phyloP scores from a whole-genome alignment of 2,797 vertebrate species.

The Glossophaga mutica region DNA sequence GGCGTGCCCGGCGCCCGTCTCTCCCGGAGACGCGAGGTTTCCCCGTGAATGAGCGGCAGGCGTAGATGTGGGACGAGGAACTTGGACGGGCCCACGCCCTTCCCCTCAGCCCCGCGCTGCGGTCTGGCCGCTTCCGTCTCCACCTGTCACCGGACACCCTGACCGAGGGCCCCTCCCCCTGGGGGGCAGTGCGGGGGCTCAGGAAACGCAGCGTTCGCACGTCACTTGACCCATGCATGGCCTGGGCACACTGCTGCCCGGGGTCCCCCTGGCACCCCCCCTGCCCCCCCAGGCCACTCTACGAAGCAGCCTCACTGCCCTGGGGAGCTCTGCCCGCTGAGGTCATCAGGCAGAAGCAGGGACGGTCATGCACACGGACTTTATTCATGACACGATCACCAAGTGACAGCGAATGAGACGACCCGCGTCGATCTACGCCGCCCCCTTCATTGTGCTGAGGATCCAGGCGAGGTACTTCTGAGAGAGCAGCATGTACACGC shows the following conservation, averaged over 20 bases:
- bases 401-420: not conserved
- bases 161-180: not conserved
- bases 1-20: not conserved
- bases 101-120: not conserved
- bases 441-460: slow-evolving; percentile 28
- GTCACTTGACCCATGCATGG: not conserved
- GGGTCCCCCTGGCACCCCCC: not conserved
- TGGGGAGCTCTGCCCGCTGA: not conserved
- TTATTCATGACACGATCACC: slow-evolving; percentile 37
- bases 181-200: not conserved
- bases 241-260: not conserved
- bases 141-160: not conserved
- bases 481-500: slow-evolving; percentile 79
- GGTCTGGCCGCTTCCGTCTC: not conserved
- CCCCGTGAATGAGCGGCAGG: not conserved
- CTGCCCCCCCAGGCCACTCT: not conserved
- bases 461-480: slow-evolving; percentile 77
- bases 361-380: not conserved
- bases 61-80: not conserved
- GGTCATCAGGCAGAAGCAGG: not conserved
- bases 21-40: not conserved
- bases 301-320: not conserved
- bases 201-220: not conserved
- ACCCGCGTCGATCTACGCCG: not conserved
- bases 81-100: not conserved